Conservation (phyloP, 2,113 vertebrate species). For the Centrocercus urophasianus region DNA sequence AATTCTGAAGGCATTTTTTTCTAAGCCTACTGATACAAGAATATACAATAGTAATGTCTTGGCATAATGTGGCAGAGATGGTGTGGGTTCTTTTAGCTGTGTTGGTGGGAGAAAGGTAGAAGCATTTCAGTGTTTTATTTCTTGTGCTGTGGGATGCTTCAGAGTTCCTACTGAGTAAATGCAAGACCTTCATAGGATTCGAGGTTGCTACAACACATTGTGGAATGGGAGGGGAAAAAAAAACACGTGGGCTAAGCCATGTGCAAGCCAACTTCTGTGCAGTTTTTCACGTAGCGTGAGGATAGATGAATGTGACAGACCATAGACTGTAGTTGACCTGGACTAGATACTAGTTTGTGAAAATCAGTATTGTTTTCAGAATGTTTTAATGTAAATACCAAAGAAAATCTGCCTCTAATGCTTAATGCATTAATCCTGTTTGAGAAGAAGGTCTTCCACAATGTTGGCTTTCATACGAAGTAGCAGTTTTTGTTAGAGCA, state of each 20-base stretch:
- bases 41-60: neutral
- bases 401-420: neutral
- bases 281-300: neutral
- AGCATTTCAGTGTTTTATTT: neutral
- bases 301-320: neutral
- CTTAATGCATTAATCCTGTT: neutral
- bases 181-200: neutral
- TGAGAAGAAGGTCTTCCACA: neutral
- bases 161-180: neutral
- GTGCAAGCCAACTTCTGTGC: neutral
- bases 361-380: neutral
- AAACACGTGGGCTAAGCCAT: neutral
- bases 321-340: neutral
- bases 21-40: neutral
- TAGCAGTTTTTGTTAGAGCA: neutral
- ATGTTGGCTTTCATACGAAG: neutral
- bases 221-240: neutral
- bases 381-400: neutral
- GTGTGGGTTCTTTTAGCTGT: neutral
- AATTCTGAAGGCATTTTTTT: neutral
- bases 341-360: neutral
- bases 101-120: neutral
- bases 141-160: neutral
- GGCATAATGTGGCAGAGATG: neutral
- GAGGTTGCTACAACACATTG: neutral